Percentiles rank a stretch among this genome's conserved stretches.
These are phyloP conservation scores for Cercopithecus petaurista DNA, from an alignment of 2,797 vertebrate species.

Conservation along the genomic window DNA sequence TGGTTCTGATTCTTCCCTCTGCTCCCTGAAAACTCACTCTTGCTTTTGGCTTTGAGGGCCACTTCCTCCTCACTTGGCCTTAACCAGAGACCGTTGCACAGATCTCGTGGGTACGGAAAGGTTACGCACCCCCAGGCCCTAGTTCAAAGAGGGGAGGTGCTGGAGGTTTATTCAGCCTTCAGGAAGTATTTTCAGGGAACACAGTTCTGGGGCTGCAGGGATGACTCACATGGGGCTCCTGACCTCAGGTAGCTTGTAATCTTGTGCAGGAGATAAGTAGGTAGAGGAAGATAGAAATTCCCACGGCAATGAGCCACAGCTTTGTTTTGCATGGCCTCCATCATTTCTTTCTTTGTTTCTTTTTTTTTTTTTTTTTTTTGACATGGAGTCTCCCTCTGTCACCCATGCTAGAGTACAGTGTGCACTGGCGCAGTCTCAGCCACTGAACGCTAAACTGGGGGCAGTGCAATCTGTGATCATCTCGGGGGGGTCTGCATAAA, in stretches of 20 bases:
- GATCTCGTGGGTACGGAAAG: not conserved
- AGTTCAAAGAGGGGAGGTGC: not conserved
- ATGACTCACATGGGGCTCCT: not conserved
- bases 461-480: too few relatives aligned
- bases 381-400: too few relatives aligned
- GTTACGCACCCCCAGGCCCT: not conserved
- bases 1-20: not conserved
- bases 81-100: not conserved
- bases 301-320: too few relatives aligned
- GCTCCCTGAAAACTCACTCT: not conserved
- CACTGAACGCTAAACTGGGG: too few relatives aligned
- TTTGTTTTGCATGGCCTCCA: too few relatives aligned
- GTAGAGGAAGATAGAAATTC: too few relatives aligned
- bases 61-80: not conserved
- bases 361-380: too few relatives aligned
- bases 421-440: too few relatives aligned
- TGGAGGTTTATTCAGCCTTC: not conserved
- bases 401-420: too few relatives aligned
- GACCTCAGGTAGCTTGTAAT: too few relatives aligned
- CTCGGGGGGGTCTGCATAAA: too few relatives aligned
- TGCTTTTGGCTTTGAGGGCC: not conserved
- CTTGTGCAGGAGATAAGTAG: too few relatives aligned
- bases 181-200: not conserved
- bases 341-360: not conserved
- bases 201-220: not conserved